Evolutionary conservation across 2,113 vertebrate species (phyloP).

Genomic region (Phoxinus phoxinus): DNA sequence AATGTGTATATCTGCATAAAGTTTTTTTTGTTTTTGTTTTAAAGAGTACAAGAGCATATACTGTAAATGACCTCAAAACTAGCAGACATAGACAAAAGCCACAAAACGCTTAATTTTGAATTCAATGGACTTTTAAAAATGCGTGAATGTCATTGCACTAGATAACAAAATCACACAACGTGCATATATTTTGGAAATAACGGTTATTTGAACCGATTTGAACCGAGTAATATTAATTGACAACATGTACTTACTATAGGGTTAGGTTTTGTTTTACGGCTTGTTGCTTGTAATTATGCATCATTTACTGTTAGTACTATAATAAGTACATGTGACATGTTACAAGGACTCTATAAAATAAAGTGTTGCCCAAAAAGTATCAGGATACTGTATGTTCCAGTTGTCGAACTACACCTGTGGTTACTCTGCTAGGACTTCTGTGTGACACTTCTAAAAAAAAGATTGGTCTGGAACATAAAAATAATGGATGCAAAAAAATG

Average conservation of each 20-base stretch:
- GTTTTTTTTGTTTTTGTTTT: background rate
- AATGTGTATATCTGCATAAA: slow-evolving; percentile 20
- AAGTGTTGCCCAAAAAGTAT: background rate
- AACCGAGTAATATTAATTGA: too few species aligned
- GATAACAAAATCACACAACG: background rate
- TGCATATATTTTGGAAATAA: background rate
- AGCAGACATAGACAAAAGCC: background rate
- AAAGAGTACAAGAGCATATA: background rate
- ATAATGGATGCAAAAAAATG: too few species aligned
- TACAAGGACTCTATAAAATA: too few species aligned
- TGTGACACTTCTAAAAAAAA: background rate
- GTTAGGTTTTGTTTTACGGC: too few species aligned
- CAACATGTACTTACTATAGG: too few species aligned
- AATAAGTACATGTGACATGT: too few species aligned
- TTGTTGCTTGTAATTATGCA: too few species aligned
- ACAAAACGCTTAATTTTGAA: background rate
- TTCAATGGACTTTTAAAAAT: background rate
- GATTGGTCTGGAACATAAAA: too few species aligned
- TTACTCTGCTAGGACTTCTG: background rate
- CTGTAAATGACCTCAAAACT: slow-evolving; percentile 5
- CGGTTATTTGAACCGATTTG: too few species aligned
- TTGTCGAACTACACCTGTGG: background rate
- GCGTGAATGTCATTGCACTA: background rate
- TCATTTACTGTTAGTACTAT: too few species aligned
- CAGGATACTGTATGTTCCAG: background rate